phyloP scores from a whole-genome alignment of 2,113 vertebrate species.

The Silurus glanis region DNA sequence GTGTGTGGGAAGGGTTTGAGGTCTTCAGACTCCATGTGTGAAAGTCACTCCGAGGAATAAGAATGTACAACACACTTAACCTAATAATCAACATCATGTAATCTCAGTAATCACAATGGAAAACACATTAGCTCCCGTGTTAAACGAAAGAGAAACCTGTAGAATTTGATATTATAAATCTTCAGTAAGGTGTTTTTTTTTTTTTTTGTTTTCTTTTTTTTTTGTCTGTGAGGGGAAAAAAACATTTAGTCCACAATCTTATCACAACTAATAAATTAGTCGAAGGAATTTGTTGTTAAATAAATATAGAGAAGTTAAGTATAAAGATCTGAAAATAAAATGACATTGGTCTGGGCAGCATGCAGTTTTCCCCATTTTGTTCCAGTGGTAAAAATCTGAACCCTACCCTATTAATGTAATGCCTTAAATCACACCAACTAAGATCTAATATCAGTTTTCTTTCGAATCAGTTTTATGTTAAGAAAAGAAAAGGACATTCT shows the following conservation, averaged over 20 bases:
- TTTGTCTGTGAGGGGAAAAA: too few species aligned
- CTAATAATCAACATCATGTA: neutral
- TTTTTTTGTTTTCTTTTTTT: too few species aligned
- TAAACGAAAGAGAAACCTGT: neutral
- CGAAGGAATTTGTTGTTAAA: neutral
- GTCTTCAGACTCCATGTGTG: neutral
- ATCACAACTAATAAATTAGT: neutral
- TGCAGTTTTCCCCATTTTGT: neutral
- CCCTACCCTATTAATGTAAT: neutral
- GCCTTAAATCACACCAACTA: neutral
- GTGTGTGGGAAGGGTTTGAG: neutral
- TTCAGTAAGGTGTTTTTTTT: too few species aligned
- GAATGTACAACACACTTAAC: neutral
- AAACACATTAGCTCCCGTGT: neutral
- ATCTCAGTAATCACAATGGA: too few species aligned
- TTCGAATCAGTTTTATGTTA: neutral
- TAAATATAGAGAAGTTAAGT: neutral
- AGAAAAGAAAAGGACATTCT: neutral
- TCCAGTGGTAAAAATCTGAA: neutral
- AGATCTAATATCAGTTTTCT: neutral
- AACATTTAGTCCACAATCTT: neutral
- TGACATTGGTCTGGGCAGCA: neutral
- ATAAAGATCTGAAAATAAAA: neutral
- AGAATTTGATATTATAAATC: neutral
- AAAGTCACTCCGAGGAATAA: neutral